Conservation (phyloP, 2,888 invertebrate genomes). For the Caenorhabditis panamensis region DNA sequence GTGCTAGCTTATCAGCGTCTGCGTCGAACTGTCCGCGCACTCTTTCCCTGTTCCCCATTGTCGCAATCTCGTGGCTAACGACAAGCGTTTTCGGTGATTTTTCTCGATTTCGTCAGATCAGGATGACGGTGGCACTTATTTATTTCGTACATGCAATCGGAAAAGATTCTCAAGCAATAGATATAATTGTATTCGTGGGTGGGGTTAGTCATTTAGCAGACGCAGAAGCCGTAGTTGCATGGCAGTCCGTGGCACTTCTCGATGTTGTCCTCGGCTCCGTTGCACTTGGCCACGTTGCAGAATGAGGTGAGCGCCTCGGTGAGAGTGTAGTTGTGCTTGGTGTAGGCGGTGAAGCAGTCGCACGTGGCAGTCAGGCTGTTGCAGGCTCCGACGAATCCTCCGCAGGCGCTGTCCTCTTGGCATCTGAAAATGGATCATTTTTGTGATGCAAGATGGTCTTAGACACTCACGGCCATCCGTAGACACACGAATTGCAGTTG, state of each 20-base stretch:
- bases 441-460: neutral
- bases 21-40: neutral
- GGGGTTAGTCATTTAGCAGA: constrained; percentile 47
- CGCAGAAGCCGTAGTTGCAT: constrained; percentile 62
- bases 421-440: constrained; percentile 28
- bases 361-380: constrained; percentile 55
- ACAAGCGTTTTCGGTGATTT: constrained; percentile 25
- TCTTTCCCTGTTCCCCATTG: neutral
- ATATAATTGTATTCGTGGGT: constrained; percentile 12
- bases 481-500: constrained; percentile 60
- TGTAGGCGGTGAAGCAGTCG: constrained; percentile 59
- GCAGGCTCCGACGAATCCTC: constrained; percentile 61
- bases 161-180: neutral
- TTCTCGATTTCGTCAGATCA: constrained; percentile 21
- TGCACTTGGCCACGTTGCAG: constrained; percentile 61
- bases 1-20: constrained; percentile 20
- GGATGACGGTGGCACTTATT: constrained; percentile 26
- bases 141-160: constrained; percentile 50
- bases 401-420: constrained; percentile 58
- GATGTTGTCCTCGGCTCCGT: constrained; percentile 46
- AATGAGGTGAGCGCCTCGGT: constrained; percentile 50
- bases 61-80: constrained; percentile 38
- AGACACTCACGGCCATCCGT: constrained; percentile 55
- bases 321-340: constrained; percentile 50
- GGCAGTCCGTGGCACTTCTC: constrained; percentile 59